Base-by-base conservation (phyloP, 2,113 vertebrate species). In the Triplophysa dalaica region DNA sequence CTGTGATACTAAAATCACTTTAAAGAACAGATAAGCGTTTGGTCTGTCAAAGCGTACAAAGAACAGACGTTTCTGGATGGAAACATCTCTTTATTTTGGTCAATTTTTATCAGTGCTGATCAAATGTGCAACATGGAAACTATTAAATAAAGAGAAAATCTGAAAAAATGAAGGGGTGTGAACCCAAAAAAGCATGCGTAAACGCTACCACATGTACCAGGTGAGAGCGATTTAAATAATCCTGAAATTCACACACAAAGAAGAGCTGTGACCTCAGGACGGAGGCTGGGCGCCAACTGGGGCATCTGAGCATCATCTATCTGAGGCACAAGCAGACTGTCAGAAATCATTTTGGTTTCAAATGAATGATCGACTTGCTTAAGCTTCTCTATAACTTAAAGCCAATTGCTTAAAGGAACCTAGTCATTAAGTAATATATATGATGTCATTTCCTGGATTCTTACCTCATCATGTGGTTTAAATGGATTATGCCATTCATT, bases 161-260 rank as follows among this genome's bases (percentile, higher is more conserved):
- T 2, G 54, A 58, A n/a, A 58, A 58, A 19, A 16, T 12, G 2
- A 76, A 63, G 65, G 89, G 79, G 87, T 86, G 90, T 87, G 89
- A 86, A 2, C 9, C 89, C 90, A 90, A 83, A 83, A 86, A 90
- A 84, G 85, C 84, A 80, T 79, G 64, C 83, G 82, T 91, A 91
- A 94, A 86, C 81, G 81, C 76, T 89, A 70, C 86, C 91, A 93
- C 58, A 86, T 93, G 91, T 87, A 83, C 84, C 83, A 87, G 82
- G 89, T 87, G 83, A 89, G 70, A 88, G 76, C 24, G 62, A 79
- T 87, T 87, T 80, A 78, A 74, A 80, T 78, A 45, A 83, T 88
- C 86, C 78, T 79, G 86, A 77, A 85, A 74, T 64, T 79, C 80
- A 81, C 43, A 78, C 52, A 85, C 67, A 38, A 74, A 60, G 56